These are phyloP conservation scores for Lordiphosa collinella DNA, from an alignment of 1,140 invertebrate genomes.

Conservation along the genomic window DNA sequence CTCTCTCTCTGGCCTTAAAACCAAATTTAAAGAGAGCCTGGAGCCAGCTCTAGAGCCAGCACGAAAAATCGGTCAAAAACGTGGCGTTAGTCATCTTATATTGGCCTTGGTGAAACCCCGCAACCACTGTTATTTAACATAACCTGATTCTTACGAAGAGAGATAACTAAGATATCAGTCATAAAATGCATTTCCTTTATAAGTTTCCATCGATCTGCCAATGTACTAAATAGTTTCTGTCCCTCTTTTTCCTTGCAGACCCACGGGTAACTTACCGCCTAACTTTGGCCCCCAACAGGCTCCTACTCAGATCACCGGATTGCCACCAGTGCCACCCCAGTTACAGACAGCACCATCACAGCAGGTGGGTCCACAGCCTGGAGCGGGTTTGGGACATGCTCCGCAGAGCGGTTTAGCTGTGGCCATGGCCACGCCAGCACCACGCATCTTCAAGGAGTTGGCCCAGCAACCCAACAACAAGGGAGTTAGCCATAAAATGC, in stretches of 20 bases:
- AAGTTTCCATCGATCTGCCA: too few species aligned
- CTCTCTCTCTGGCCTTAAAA: too few species aligned
- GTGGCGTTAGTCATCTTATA: too few species aligned
- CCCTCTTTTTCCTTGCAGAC: constrained; percentile 18
- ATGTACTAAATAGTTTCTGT: too few species aligned
- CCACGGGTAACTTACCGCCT: constrained; percentile 53
- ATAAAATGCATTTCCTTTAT: too few species aligned
- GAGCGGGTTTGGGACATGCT: constrained; percentile 12
- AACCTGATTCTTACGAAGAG: too few species aligned
- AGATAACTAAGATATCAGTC: too few species aligned
- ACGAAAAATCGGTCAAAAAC: too few species aligned
- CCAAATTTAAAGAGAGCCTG: too few species aligned
- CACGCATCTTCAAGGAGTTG: constrained; percentile 71
- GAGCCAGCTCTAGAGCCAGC: too few species aligned
- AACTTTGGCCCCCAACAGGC: constrained; percentile 50
- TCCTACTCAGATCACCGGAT: constrained; percentile 44
- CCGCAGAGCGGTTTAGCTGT: constrained; percentile 49
- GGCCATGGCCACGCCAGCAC: constrained; percentile 73
- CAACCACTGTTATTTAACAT: too few species aligned
- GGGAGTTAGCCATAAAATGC: constrained; percentile 20
- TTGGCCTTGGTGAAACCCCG: too few species aligned
- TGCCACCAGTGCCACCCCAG: constrained; percentile 42
- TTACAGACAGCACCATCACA: constrained; percentile 1
- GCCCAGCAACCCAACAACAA: constrained; percentile 63
- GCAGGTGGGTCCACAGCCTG: constrained; percentile 7